Evolutionary conservation across 2,888 invertebrate genomes (phyloP).

Genomic region (Hedya salicella): DNA sequence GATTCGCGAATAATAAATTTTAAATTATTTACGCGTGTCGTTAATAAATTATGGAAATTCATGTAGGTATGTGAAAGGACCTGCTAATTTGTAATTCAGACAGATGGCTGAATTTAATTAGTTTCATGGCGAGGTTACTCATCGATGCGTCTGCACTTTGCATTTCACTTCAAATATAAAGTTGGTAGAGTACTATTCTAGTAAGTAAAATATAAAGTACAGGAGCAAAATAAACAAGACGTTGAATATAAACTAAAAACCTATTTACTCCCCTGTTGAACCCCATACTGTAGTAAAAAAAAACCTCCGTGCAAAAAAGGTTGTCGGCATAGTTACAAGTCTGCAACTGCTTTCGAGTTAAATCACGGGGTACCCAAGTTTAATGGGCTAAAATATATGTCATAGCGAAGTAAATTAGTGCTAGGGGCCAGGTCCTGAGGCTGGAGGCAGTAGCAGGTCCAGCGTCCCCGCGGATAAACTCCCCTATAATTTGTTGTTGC

Average conservation of each 20-base stretch:
- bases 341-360: too few species aligned
- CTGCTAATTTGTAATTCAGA: constrained; percentile 54
- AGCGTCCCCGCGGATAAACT: constrained; percentile 55
- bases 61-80: constrained; percentile 53
- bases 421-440: constrained; percentile 46
- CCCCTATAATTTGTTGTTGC: constrained; percentile 75
- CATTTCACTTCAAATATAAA: constrained; percentile 47
- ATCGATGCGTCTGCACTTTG: constrained; percentile 52
- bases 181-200: constrained; percentile 49
- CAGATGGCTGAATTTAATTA: constrained; percentile 50
- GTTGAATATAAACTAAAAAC: too few species aligned
- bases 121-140: constrained; percentile 53
- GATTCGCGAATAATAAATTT: constrained; percentile 39
- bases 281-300: too few species aligned
- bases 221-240: constrained; percentile 59
- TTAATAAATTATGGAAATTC: constrained; percentile 48
- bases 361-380: too few species aligned
- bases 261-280: too few species aligned
- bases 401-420: constrained; percentile 46
- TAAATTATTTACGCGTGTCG: constrained; percentile 38
- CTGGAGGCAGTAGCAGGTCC: constrained; percentile 15
- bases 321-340: too few species aligned
- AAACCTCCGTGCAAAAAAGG: too few species aligned
- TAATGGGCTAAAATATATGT: too few species aligned
- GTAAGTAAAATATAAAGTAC: constrained; percentile 46